Evolutionary conservation across 2,797 vertebrate species (phyloP), one percentile per base, ranked within the genome.

Genomic region (Pseudocheirus occidentalis): DNA sequence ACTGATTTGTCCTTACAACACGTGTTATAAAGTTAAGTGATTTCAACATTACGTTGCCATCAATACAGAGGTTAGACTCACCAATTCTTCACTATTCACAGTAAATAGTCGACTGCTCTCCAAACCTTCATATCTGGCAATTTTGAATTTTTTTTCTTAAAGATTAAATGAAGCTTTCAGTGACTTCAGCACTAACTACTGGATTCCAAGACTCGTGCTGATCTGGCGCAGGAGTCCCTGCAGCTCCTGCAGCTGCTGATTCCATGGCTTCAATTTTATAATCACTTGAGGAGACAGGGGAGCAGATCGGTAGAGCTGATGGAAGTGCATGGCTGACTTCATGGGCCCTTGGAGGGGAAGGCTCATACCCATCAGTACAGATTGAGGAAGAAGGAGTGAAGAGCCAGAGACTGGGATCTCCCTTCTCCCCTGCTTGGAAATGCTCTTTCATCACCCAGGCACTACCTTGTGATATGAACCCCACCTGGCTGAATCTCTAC

Each of bases 1-100:
- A 96, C 1, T 98, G 96, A 97, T 96, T 97, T 98, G 96, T 97
- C 98, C 96, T 58, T 92, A 98, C 96, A 96, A 90, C 93, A 91
- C 94, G 7, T 1, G 12, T 0, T 96, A 93, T 95, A 97, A 54
- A 90, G 53, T 90, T 92, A 66, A 97, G 89, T 95, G 96, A 96
- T 97, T 98, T 98, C 96, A 96, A 97, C 96, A 97, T 96, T 94
- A 91, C 90, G 14, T 52, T 95, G 96, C 92, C 94, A 97, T 97
- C 94, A 89, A 94, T 52, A 40, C 50, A 92, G 91, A 97, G 89
- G 9, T 94, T 34, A 94, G 94, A 53, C 94, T 98, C 96, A 90
- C 96, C 96, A 95, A 95, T 97, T 97, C 96, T 95, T 94, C 95
- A 98, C 95, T 56, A 97, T 96, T 97, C 92, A 96, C 93, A 98